Evolutionary conservation across 2,888 invertebrate species (phyloP), one percentile per base, ranked within the genome.

Genomic region (Timema podura): DNA sequence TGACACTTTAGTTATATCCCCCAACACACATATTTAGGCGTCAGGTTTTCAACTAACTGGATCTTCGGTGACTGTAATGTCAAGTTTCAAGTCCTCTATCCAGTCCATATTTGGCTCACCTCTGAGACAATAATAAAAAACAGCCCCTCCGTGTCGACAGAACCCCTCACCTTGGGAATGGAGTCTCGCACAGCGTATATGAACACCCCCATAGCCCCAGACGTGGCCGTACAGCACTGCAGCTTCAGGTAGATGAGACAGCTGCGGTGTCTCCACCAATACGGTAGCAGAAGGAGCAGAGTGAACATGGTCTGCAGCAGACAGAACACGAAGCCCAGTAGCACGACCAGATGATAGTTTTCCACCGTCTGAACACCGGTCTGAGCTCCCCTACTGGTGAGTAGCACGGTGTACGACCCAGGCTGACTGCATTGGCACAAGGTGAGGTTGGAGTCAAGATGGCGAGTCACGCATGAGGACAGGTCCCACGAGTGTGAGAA

Each of bases 211-310:
- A 91, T 91, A 66, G 89, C 87, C 77, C 90, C 89, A 54, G 89
- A 87, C 70, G 91, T 82, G 13, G 90, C 87, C 2, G 87, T 83
- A 76, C 89, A 88, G 77, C 88, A 89, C 78, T 90, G 90, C 76
- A 89, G 82, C 80, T 90, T 89, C 65, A 90, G 82, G 79, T 88
- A 88, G 74, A 87, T 85, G 54, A 88, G 80, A 77, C 87, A 88
- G 71, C 84, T 85, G 57, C 82, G 82, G 74, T 83, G 82, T 66
- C 82, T 80, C 75, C 83, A 80, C 83, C 85, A 85, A 74, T 83
- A 83, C 8, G 82, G 80, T 9, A 82, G 78, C 59, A 86, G 79
- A 68, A 86, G 80, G 61, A 83, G 75, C n/a, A 83, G 81, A 5
- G 85, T 81, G 45, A 85, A 74, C 1, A 83, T 74, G 45, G 84